Evolutionary conservation across 1,140 invertebrate species (phyloP), one percentile per base, ranked within the genome.

Genomic region (Archivesica marissinica): DNA sequence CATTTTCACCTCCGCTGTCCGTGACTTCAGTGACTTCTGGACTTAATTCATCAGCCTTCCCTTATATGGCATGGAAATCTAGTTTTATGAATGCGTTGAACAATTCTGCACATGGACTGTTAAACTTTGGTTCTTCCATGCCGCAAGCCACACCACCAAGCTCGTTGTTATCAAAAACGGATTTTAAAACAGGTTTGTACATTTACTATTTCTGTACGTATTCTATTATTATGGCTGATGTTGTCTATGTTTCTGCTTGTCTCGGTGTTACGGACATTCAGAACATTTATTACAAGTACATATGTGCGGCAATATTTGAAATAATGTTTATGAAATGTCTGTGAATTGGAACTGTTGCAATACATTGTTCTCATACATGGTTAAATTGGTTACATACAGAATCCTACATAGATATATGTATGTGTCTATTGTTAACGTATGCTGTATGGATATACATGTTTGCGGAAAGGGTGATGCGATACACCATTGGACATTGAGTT

Each of bases 21-120:
- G 30, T 74, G 7, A 75, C 41, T 15, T 70, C 80, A 0, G 41
- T 85, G 25, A 47, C 79, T 28, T 28, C 61, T 2, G 75, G 75
- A 70, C 44, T 77, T 33, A 64, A 64, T 28, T 13, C 74, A 30
- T 64, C 82, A 0, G 61, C 82, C 7, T 52, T 85, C 28, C 74
- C 82, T 33, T 85, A 85, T 44, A 68, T 78, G 56, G 61, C 72
- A 23, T 85, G 82, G 82, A 85, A 85, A 39, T 85, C 82, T 0
- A 85, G 61, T 54, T 77, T 85, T 30, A 78, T 85, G 82, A 85
- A 77, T 52, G 82, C 82, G 23, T 59, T 85, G 20, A 76, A 39
- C 30, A 76, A 33, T 68, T 85, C 82, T 13, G 82, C 72, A 20
- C 82, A 85, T 38, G 75, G 75, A 17, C 47, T 85, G 13, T 59